Base-by-base conservation (phyloP, 2,797 vertebrate genomes). In the Sebastes jordani region DNA sequence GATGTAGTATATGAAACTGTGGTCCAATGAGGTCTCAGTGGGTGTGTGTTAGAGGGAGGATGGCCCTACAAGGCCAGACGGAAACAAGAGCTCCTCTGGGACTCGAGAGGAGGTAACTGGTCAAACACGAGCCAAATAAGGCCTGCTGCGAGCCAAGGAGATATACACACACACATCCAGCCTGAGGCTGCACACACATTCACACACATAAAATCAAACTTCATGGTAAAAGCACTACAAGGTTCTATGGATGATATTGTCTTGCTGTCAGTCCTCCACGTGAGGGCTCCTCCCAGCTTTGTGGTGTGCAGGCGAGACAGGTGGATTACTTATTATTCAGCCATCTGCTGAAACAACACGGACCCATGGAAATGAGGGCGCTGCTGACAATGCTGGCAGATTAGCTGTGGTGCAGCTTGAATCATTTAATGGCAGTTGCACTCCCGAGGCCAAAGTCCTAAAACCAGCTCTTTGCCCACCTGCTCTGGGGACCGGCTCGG, bases 61-160 rank as follows among this genome's bases (percentile, higher is more conserved):
- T 94, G 86, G 91, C 97, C 97, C 94, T 97, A 97, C 93, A 98
- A 95, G 96, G 97, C 78, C 74, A 95, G 90, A 95, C 92, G 94
- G 94, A 97, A 96, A 90, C 92, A 78, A 89, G 83, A 82, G 92
- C 93, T 94, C 91, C 90, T 85, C 91, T 89, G 85, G 87, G 90
- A 91, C 90, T 91, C 79, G 71, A 91, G 95, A 95, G 93, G 95
- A 95, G 93, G 92, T 92, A 94, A 94, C 85, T 87, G 94, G 94
- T 95, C 96, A 95, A 94, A 95, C 85, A 20, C 87, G 81, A 93
- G 95, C 97, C 97, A 97, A 97, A 98, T 97, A 97, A 94, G 97
- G 97, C 89, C 92, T 93, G 94, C 81, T 91, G 78, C 74, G 81
- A n/a, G 52, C n/a, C 52, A 54, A 62, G 80, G 83, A 92, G 90